Evolutionary conservation across 1,140 invertebrate species (phyloP), one percentile per base, ranked within the genome.

Genomic region (Procambarus virginalis): DNA sequence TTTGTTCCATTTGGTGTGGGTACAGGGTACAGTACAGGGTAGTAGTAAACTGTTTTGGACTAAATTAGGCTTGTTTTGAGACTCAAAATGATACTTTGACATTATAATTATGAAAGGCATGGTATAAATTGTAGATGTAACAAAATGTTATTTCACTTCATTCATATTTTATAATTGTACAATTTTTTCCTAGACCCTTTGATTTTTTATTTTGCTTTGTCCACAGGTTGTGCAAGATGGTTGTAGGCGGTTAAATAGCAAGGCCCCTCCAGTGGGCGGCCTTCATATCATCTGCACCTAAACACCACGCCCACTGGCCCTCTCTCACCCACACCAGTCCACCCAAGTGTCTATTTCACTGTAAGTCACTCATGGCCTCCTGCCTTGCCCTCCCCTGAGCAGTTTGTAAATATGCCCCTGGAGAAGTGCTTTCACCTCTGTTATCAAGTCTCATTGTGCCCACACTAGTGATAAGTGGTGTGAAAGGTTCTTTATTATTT

Each of bases 181-280:
- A 12, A 55, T 12, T 12, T 9, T 12, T 12, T 55, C 51, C 12
- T 55, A 55, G 8, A 9, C 12, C 51, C 51, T 55, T 9, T 55
- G 51, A 55, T 9, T 20, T 17, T 64, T 64, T 17, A 46, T 70
- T 58, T 64, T 9, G 45, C 34, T 75, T 49, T 78, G 48, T 60
- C 79, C 79, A n/a, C 86, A 73, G 64, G 9, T 88, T 58, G 6
- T 80, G 17, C 64, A 55, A 10, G 64, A 86, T 86, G 84, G 3
- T 86, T 45, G 22, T 86, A 22, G 84, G 84, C 70, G 76, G 84
- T 46, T 86, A 86, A 45, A 46, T 22, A 78, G 51, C 76, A 46
- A 76, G 51, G 70, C 55, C 73, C 64, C 78, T 70, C 77, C 79
- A 70, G 48, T 80, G 58, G 60, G 64, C 64, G 8, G 20, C 78